Conservation (phyloP, 2,797 vertebrate genomes). For the Enteromius unitaeniatus region DNA sequence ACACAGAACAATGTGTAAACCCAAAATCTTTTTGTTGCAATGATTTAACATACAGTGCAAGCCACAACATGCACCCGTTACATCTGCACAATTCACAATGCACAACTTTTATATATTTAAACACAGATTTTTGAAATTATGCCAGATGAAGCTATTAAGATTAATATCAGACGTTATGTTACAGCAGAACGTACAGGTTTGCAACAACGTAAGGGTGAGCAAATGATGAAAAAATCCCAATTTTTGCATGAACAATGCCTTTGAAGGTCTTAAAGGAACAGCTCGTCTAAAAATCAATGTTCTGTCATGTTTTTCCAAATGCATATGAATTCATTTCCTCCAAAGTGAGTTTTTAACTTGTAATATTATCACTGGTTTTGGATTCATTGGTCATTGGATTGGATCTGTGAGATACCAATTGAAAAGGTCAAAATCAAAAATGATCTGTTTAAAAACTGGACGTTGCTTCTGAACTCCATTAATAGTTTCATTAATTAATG, state of each 20-base stretch:
- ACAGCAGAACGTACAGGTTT: not conserved
- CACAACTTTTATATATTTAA: not conserved
- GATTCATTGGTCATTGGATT: too few relatives aligned
- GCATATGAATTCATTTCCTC: not conserved
- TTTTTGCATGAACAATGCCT: not conserved
- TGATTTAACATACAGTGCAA: not conserved
- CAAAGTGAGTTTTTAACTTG: not conserved
- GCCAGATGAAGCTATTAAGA: not conserved
- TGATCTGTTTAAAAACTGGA: not conserved
- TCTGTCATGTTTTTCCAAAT: not conserved
- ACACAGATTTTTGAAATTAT: not conserved
- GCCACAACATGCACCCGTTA: not conserved
- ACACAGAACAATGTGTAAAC: slow-evolving; percentile 1
- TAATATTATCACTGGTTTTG: not conserved
- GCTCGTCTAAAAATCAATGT: not conserved
- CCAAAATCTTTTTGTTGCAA: not conserved
- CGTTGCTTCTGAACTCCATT: not conserved
- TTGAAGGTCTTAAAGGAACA: not conserved
- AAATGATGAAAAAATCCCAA: not conserved
- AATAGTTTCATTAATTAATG: too few relatives aligned
- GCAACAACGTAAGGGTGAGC: not conserved
- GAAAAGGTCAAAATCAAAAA: not conserved
- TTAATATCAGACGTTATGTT: not conserved
- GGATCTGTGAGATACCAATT: not conserved
- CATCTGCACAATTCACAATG: not conserved